phyloP scores from a whole-genome alignment of 1,140 invertebrate genomes.

The Drosophila nikananu region DNA sequence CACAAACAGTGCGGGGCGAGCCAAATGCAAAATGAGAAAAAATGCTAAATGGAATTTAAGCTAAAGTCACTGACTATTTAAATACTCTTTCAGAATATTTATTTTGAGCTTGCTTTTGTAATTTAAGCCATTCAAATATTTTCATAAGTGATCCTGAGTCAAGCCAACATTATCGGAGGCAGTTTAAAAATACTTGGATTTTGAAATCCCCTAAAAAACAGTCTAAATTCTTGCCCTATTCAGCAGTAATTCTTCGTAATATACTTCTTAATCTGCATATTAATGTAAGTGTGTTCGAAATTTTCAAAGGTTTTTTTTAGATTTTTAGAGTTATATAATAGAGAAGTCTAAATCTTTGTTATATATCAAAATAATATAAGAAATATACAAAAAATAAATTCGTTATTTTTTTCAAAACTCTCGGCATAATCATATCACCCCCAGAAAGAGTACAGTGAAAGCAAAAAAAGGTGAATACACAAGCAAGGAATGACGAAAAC shows the following conservation, averaged over 20 bases:
- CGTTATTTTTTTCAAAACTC: neutral
- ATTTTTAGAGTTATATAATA: too few species aligned
- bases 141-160: neutral
- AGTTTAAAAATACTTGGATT: too few species aligned
- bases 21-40: slow-evolving; percentile 48
- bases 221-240: too few species aligned
- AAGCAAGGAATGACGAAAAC: slow-evolving; percentile 45
- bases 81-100: neutral
- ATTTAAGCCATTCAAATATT: neutral
- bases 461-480: slow-evolving; percentile 44
- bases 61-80: neutral
- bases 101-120: neutral
- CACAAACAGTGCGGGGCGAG: slow-evolving; percentile 35
- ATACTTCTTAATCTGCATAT: too few species aligned
- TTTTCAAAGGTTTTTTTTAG: too few species aligned
- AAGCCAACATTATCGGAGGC: too few species aligned
- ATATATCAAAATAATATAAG: too few species aligned
- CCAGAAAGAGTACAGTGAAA: slow-evolving; percentile 3
- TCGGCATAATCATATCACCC: neutral
- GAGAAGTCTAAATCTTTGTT: too few species aligned
- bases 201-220: too few species aligned
- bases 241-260: too few species aligned
- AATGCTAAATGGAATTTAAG: neutral
- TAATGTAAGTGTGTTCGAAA: too few species aligned
- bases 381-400: neutral